Conservation (phyloP, 2,797 vertebrate genomes). For the Spinibarbus caldwelli region DNA sequence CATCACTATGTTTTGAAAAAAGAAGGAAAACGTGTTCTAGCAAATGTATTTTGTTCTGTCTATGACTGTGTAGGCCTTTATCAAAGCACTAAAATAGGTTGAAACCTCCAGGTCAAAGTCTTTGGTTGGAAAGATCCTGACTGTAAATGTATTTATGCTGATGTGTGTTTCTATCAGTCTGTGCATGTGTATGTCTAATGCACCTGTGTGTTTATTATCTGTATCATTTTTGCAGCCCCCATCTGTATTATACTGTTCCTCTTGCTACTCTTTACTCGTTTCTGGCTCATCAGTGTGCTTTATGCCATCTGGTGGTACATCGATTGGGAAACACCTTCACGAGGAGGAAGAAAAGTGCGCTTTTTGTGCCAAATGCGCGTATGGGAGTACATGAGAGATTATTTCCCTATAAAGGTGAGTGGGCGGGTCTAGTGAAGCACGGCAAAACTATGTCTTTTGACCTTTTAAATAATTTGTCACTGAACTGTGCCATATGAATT, state of each 20-base stretch:
- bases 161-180: neutral
- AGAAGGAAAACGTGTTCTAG: neutral
- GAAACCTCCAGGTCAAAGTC: constrained; percentile 22
- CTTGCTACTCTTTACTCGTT: constrained; percentile 87
- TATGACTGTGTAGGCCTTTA: neutral
- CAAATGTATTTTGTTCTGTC: neutral
- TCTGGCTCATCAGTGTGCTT: constrained; percentile 86
- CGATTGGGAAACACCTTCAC: constrained; percentile 84
- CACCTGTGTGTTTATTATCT: neutral
- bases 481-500: neutral
- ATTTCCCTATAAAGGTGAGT: constrained; percentile 91
- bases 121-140: neutral
- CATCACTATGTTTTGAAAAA: neutral
- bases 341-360: constrained; percentile 76
- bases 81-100: neutral
- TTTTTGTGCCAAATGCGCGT: constrained; percentile 66
- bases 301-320: constrained; percentile 86
- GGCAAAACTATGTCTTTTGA: neutral
- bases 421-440: neutral
- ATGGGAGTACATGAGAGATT: constrained; percentile 89
- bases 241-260: constrained; percentile 80
- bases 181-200: neutral
- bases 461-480: neutral
- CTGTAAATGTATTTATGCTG: constrained; percentile 5
- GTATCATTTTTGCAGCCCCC: constrained; percentile 77